phyloP scores from a whole-genome alignment of 2,113 vertebrate species.

The Xenus cinereus region DNA sequence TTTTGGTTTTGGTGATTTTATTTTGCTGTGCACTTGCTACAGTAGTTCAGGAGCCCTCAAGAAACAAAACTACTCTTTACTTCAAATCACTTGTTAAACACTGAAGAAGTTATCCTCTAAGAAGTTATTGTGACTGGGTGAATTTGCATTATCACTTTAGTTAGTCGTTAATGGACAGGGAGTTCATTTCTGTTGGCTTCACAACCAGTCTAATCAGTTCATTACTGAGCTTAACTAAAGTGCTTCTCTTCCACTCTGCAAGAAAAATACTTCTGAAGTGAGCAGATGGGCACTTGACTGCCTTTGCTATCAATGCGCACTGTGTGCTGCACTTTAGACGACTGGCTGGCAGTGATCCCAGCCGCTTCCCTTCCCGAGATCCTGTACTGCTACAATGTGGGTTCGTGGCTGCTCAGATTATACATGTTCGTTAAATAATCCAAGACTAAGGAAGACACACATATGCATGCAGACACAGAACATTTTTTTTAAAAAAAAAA shows the following conservation, averaged over 20 bases:
- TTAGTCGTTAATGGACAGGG: not conserved
- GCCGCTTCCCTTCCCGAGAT: not conserved
- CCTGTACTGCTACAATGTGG: not conserved
- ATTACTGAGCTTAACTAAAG: conserved; percentile 15
- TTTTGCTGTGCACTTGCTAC: not conserved
- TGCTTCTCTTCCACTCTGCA: not conserved
- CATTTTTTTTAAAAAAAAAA: not conserved
- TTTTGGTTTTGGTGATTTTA: not conserved
- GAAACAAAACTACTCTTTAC: not conserved
- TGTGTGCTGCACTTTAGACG: not conserved
- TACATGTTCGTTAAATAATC: not conserved
- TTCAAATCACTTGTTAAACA: not conserved
- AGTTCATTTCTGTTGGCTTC: not conserved
- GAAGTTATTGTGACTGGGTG: not conserved
- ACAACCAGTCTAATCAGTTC: not conserved
- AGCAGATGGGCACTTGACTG: conserved; percentile 30
- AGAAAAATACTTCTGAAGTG: conserved; percentile 18
- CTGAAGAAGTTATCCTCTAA: not conserved
- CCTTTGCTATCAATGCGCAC: not conserved
- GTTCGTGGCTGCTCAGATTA: not conserved
- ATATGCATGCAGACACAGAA: not conserved
- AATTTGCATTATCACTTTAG: not conserved
- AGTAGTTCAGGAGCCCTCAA: not conserved
- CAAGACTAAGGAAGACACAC: not conserved
- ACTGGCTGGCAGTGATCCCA: conserved; percentile 13